phyloP scores from a whole-genome alignment of 2,888 invertebrate species.

The Drosophila nr. medialis region DNA sequence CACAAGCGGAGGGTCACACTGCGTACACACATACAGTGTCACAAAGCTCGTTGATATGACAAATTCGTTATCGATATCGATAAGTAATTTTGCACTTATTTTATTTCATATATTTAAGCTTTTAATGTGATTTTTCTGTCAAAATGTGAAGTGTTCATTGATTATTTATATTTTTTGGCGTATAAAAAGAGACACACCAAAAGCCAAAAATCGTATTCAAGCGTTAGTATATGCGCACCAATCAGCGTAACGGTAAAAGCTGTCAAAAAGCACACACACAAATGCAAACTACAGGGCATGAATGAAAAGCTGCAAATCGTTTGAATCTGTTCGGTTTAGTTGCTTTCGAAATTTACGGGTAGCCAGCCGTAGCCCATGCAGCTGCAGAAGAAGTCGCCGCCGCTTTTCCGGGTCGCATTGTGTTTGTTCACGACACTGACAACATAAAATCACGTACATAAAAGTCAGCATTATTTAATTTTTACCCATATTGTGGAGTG shows the following conservation, averaged over 20 bases:
- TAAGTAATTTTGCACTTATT: neutral
- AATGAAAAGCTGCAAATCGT: slow-evolving; percentile 63
- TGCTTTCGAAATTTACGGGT: slow-evolving; percentile 71
- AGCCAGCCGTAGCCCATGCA: slow-evolving; percentile 34
- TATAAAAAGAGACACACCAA: neutral
- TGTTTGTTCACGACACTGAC: slow-evolving; percentile 53
- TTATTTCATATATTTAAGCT: slow-evolving; percentile 7
- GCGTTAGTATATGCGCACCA: slow-evolving; percentile 40
- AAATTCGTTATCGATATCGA: slow-evolving; percentile 17
- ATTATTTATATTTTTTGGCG: slow-evolving; percentile 16
- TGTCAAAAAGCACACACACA: slow-evolving; percentile 18
- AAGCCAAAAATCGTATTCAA: neutral
- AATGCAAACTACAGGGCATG: slow-evolving; percentile 48
- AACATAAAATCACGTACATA: slow-evolving; percentile 70
- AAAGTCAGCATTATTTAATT: slow-evolving; percentile 68
- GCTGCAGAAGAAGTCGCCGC: slow-evolving; percentile 45
- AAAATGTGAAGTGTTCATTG: slow-evolving; percentile 34
- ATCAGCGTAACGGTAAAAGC: slow-evolving; percentile 50
- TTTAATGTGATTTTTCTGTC: slow-evolving; percentile 25
- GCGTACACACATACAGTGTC: neutral
- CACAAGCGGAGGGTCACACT: slow-evolving; percentile 21
- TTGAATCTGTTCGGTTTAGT: slow-evolving; percentile 57
- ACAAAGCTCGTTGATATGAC: slow-evolving; percentile 23
- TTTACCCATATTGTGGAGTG: slow-evolving; percentile 18
- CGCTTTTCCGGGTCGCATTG: slow-evolving; percentile 38